Percentiles rank a stretch among this genome's conserved stretches.
These are phyloP conservation scores for Melanotaenia maccullochi DNA, from an alignment of 2,797 vertebrate species.

Conservation along the genomic window DNA sequence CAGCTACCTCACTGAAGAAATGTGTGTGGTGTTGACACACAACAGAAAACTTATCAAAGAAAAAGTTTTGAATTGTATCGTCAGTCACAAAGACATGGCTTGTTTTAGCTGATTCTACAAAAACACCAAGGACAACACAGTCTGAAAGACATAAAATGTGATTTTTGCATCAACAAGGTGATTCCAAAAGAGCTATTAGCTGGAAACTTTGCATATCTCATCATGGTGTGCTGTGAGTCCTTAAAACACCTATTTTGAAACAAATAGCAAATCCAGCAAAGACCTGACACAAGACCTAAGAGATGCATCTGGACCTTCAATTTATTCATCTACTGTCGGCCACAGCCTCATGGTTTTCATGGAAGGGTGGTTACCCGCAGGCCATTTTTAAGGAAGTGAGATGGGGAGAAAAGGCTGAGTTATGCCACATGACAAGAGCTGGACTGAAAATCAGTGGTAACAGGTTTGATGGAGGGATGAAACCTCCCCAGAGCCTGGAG, in stretches of 20 bases:
- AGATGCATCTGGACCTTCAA: neutral
- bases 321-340: neutral
- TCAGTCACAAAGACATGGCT: neutral
- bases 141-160: neutral
- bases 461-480: too few species aligned
- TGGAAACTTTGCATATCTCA: neutral
- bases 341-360: neutral
- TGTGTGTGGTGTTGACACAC: neutral
- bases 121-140: neutral
- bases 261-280: too few species aligned
- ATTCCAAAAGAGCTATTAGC: neutral
- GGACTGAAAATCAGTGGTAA: neutral
- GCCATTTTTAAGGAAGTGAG: too few species aligned
- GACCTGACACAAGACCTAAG: too few species aligned
- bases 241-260: neutral
- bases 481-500: too few species aligned
- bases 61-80: neutral
- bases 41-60: neutral
- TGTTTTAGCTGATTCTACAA: neutral
- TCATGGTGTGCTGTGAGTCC: neutral
- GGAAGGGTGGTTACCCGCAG: too few species aligned
- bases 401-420: too few species aligned
- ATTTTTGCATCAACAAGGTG: neutral
- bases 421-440: neutral
- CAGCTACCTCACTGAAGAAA: neutral